Conservation (phyloP, 2,113 vertebrate species). For the Phaethon lepturus region DNA sequence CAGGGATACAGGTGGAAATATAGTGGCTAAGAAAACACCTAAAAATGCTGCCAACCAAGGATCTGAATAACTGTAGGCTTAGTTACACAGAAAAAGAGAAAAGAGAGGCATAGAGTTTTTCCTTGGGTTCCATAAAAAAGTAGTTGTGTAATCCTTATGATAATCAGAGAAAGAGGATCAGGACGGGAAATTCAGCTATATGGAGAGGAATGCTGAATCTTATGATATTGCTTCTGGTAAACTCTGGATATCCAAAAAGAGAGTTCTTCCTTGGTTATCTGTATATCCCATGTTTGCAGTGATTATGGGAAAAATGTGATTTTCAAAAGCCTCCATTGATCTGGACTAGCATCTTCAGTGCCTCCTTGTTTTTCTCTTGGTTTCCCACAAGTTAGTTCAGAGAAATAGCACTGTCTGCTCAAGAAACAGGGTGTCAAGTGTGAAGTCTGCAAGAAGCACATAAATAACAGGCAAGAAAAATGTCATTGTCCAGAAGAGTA, state of each 20-base stretch:
- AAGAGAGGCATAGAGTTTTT: neutral
- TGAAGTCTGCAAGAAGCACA: neutral
- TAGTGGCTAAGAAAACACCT: neutral
- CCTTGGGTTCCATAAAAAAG: neutral
- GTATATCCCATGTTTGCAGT: neutral
- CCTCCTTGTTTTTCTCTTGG: neutral
- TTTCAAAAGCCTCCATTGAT: neutral
- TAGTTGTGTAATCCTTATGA: neutral
- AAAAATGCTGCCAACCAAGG: neutral
- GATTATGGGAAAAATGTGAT: neutral
- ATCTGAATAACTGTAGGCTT: neutral
- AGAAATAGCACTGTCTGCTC: neutral
- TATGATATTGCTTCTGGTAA: neutral
- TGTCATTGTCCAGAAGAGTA: neutral
- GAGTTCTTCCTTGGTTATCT: neutral
- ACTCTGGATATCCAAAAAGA: neutral
- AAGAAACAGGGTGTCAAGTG: neutral
- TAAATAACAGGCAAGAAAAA: neutral
- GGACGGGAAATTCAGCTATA: neutral
- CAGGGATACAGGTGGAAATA: neutral
- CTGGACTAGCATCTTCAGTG: neutral
- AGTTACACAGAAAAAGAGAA: neutral
- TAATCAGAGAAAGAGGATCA: neutral
- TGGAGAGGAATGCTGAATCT: neutral
- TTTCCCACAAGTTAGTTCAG: neutral